A percentile compares a stretch with the other conserved stretches of the same genome.
These are phyloP conservation scores for Aphidius ervi DNA, from an alignment of 1,140 invertebrate species.

Conservation along the genomic window DNA sequence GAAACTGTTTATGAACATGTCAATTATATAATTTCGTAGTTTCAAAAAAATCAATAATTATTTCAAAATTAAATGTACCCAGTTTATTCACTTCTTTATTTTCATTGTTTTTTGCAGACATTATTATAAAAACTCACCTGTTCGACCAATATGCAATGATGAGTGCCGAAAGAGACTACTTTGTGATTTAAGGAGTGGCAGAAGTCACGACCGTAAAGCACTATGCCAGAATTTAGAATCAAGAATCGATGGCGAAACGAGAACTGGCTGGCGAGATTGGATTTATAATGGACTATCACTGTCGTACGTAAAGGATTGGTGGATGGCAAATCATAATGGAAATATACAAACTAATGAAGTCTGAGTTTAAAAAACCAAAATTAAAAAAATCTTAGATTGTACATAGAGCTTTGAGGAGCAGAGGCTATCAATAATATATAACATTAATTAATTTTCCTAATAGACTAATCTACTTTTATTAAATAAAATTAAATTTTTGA, in stretches of 20 bases:
- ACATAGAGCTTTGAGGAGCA: too few species aligned
- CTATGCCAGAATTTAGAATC: slow-evolving; percentile 78
- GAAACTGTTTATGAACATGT: too few species aligned
- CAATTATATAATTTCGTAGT: too few species aligned
- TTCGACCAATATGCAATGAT: slow-evolving; percentile 70
- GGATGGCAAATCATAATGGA: slow-evolving; percentile 32
- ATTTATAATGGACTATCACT: slow-evolving; percentile 78
- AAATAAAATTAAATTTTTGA: too few species aligned
- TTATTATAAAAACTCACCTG: slow-evolving; percentile 85
- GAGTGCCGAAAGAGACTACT: slow-evolving; percentile 80
- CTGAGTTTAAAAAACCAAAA: background rate
- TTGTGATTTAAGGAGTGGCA: slow-evolving; percentile 79
- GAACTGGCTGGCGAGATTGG: slow-evolving; percentile 76
- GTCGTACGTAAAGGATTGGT: slow-evolving; percentile 67
- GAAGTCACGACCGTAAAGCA: slow-evolving; percentile 78
- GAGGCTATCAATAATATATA: too few species aligned
- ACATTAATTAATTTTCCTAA: too few species aligned
- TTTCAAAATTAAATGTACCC: too few species aligned
- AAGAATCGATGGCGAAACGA: slow-evolving; percentile 68
- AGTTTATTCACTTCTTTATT: background rate
- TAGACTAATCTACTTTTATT: too few species aligned
- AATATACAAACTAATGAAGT: slow-evolving; percentile 27
- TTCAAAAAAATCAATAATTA: too few species aligned
- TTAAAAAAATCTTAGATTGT: too few species aligned
- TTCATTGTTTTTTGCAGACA: slow-evolving; percentile 56